phyloP scores from a whole-genome alignment of 2,113 vertebrate genomes.

The Sphyrna mokarran region DNA sequence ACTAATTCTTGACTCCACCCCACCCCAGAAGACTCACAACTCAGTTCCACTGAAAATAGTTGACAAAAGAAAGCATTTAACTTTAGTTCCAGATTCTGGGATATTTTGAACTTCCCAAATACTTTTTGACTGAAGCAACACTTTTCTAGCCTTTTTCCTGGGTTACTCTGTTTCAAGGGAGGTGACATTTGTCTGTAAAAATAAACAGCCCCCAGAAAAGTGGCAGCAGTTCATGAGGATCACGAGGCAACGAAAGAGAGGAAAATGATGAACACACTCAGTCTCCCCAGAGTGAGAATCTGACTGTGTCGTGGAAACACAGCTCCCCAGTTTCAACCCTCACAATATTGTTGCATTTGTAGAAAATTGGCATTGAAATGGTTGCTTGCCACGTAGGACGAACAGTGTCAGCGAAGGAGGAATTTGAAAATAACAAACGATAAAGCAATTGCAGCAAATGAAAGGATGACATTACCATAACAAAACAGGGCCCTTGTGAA shows the following conservation, averaged over 20 bases:
- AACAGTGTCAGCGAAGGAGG: slow-evolving; percentile 5
- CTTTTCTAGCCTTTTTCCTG: neutral
- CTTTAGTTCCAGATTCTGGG: neutral
- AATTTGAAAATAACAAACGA: slow-evolving; percentile 18
- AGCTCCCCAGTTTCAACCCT: neutral
- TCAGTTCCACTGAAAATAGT: neutral
- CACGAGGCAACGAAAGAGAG: neutral
- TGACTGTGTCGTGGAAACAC: neutral
- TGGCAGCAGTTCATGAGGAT: neutral
- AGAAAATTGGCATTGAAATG: neutral
- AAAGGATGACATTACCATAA: neutral
- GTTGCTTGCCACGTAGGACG: neutral
- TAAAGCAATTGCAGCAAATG: neutral
- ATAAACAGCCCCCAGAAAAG: neutral
- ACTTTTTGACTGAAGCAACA: neutral
- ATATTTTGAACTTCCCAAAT: neutral
- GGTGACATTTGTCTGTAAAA: neutral
- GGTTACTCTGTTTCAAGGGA: neutral
- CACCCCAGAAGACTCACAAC: neutral
- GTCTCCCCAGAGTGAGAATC: neutral
- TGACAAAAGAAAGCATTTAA: neutral
- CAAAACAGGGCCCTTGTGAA: neutral
- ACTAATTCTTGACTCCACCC: neutral
- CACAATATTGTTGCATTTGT: neutral
- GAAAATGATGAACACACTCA: neutral